Evolutionary conservation across 2,797 vertebrate genomes (phyloP).

Genomic region (Gymnothorax reevesii): DNA sequence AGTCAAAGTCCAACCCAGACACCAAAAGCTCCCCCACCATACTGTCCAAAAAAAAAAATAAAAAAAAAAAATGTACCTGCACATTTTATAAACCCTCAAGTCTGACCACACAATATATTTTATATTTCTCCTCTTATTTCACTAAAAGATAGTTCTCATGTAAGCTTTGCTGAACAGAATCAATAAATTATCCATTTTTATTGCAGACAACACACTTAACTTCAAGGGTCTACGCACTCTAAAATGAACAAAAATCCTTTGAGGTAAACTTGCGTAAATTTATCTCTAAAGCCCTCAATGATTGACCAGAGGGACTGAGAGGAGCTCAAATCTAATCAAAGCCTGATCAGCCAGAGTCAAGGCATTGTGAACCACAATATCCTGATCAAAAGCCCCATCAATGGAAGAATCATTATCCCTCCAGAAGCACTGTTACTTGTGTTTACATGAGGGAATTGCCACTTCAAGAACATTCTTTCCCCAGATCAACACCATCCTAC

Average conservation of each 20-base stretch:
- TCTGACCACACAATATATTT: neutral
- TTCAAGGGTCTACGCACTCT: neutral
- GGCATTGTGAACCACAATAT: neutral
- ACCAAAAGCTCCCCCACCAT: neutral
- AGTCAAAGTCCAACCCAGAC: constrained; percentile 5
- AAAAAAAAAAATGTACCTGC: too few species aligned
- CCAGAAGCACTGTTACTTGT: neutral
- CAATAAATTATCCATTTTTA: neutral
- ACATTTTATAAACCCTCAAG: neutral
- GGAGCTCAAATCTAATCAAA: neutral
- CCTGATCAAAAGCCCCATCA: neutral
- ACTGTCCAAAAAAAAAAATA: too few species aligned
- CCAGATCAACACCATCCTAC: neutral
- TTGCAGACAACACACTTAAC: neutral
- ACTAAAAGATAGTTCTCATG: neutral
- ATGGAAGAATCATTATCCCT: neutral
- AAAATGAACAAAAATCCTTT: neutral
- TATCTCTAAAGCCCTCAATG: neutral
- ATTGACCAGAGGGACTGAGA: neutral
- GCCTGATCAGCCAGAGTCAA: neutral
- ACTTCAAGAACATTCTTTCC: neutral
- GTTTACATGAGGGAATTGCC: neutral
- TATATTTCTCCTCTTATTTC: neutral
- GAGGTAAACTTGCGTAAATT: neutral
- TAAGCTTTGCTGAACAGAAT: neutral